phyloP scores from a whole-genome alignment of 92 coral and sea anemone genomes.

The Paramuricea clavata region DNA sequence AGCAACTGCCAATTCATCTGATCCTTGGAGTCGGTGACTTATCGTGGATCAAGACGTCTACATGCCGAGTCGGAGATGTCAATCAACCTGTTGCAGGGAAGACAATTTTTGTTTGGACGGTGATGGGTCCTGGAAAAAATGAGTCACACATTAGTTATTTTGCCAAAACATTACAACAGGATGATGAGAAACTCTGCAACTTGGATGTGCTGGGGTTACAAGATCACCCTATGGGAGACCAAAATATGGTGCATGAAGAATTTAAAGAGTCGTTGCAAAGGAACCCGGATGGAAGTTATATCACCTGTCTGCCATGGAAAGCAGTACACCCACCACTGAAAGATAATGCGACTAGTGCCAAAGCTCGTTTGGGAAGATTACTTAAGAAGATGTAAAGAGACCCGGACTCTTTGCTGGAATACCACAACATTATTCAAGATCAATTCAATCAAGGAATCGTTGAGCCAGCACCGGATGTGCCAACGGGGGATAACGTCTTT shows the following conservation, averaged over 20 bases:
- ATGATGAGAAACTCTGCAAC: conserved; percentile 35
- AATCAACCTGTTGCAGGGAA: conserved; percentile 37
- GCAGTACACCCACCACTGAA: conserved; percentile 63
- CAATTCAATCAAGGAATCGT: conserved; percentile 27
- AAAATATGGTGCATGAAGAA: conserved; percentile 48
- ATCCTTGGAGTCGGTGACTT: conserved; percentile 50
- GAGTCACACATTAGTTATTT: too few species aligned
- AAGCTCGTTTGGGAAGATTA: conserved; percentile 56
- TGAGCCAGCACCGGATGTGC: neutral
- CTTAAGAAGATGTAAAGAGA: conserved; percentile 54
- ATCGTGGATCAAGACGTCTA: conserved; percentile 24
- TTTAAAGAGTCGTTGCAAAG: conserved; percentile 58
- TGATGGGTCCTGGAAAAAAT: conserved; percentile 34
- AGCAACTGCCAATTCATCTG: conserved; percentile 19
- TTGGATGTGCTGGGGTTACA: too few species aligned
- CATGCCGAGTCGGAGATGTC: too few species aligned
- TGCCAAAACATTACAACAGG: neutral
- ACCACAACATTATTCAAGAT: conserved; percentile 11
- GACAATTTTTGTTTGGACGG: conserved; percentile 33
- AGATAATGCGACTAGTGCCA: conserved; percentile 51
- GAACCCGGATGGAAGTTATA: conserved; percentile 60
- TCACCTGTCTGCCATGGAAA: conserved; percentile 76
- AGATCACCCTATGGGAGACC: conserved; percentile 29
- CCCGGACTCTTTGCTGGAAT: neutral
- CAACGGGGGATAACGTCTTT: neutral